Base-by-base conservation (phyloP, 2,113 vertebrate genomes). In the Poeciliopsis turrubarensis region DNA sequence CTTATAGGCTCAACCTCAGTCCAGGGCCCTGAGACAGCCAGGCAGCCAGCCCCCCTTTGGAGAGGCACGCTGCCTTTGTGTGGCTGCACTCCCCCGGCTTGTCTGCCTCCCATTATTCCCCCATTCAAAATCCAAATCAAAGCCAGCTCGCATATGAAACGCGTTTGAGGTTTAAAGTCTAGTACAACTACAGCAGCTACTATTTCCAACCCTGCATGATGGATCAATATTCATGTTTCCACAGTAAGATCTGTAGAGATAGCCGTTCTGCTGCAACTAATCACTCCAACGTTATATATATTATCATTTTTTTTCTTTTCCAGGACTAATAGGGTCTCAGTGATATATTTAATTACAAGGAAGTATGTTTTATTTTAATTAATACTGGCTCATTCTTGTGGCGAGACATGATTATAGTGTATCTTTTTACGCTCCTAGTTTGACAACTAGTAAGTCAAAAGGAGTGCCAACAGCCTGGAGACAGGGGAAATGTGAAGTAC, bases 91-190 rank as follows among this genome's bases (percentile, higher is more conserved):
- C 82, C 83, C 37, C 81, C 83, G 54, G 80, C 85, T 83, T 72
- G 90, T 92, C 92, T 93, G 92, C 87, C 87, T 90, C 87, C 89
- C 87, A 91, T 92, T 93, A 92, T 90, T 91, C 72, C 79, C 80
- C 65, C 85, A 83, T 86, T 90, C 70, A 73, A 60, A 76, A 82
- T 82, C 79, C 73, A 92, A 93, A 92, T 92, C 87, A 92, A 92
- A 91, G 87, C 86, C 91, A 93, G 89, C 83, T 77, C 91, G 82
- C 91, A 92, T 92, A 89, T 92, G 91, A 90, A 92, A 93, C 79
- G 85, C 84, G 87, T 93, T 92, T 92, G 90, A 89, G 91, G 89
- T 91, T 90, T 91, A 60, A 81, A 83, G 85, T 87, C 82, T 31
- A 70, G 86, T 66, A 65, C 79, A 83, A 92, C 89, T 86, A 89